Evolutionary conservation across 2,113 vertebrate species (phyloP).

Genomic region (Callaeas wilsoni): DNA sequence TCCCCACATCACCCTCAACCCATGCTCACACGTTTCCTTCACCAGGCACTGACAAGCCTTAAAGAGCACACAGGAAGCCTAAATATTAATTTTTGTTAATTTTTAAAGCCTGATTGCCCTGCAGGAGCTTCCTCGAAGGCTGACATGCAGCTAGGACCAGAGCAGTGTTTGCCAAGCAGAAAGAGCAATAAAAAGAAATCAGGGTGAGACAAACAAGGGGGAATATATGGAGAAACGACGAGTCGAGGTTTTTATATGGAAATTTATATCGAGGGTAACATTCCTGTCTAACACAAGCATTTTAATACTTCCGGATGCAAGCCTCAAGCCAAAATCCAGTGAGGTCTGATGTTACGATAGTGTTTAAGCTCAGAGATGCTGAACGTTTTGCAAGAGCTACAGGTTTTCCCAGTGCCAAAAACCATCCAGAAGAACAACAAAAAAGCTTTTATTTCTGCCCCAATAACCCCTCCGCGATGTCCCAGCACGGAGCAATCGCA

Average conservation of each 20-base stretch:
- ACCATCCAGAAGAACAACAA: not conserved
- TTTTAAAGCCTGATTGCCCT: not conserved
- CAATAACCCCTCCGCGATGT: not conserved
- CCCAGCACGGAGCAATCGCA: not conserved
- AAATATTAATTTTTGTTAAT: not conserved
- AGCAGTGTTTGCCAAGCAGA: not conserved
- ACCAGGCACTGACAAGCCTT: not conserved
- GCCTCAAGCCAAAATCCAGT: slow-evolving; percentile 38
- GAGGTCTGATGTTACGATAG: slow-evolving; percentile 4
- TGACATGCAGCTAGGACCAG: not conserved
- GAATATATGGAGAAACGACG: not conserved
- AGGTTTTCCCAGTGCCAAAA: slow-evolving; percentile 16
- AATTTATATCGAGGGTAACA: slow-evolving; percentile 8
- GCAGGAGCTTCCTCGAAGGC: not conserved
- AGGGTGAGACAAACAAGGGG: not conserved
- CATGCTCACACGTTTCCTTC: not conserved
- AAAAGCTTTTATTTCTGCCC: not conserved
- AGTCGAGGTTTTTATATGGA: slow-evolving; percentile 19
- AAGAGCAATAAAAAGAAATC: slow-evolving; percentile 8
- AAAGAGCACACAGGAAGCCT: fast-evolving
- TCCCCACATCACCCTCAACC: not conserved
- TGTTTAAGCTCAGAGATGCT: not conserved
- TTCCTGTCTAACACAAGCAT: slow-evolving; percentile 29
- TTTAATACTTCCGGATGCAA: slow-evolving; percentile 43
- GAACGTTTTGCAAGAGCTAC: not conserved